Evolutionary conservation across 2,888 invertebrate species (phyloP).

Genomic region (Drosophila anceps): DNA sequence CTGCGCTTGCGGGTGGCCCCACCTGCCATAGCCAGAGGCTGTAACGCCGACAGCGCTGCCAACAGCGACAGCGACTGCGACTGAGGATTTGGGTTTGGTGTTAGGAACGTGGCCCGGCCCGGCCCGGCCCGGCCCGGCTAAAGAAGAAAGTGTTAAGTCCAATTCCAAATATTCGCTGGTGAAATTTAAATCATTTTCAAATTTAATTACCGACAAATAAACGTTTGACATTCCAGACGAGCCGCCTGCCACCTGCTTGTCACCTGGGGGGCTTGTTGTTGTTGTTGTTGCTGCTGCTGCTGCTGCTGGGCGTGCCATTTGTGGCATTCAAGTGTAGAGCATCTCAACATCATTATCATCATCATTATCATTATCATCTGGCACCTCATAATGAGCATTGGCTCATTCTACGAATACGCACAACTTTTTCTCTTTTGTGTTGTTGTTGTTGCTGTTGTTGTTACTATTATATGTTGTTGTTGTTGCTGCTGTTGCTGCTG

Average conservation of each 20-base stretch:
- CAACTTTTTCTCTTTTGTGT: conserved; percentile 45
- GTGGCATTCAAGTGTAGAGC: conserved; percentile 46
- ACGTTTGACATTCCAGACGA: conserved; percentile 75
- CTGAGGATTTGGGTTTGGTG: conserved; percentile 25
- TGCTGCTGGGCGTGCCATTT: conserved; percentile 59
- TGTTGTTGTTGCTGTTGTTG: conserved; percentile 7
- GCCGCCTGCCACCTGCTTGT: conserved; percentile 55
- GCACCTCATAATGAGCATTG: conserved; percentile 28
- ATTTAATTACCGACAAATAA: conserved; percentile 79
- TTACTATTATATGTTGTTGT: conserved; percentile 2
- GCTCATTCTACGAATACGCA: conserved; percentile 59
- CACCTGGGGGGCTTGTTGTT: conserved; percentile 44
- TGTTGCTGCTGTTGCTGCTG: conserved; percentile 34
- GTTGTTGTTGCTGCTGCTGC: conserved; percentile 19
- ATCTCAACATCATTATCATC: conserved; percentile 25
- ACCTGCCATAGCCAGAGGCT: conserved; percentile 26
- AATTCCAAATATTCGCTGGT: conserved; percentile 76
- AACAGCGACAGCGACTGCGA: neutral
- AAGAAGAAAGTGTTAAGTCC: conserved; percentile 78
- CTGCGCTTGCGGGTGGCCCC: conserved; percentile 67
- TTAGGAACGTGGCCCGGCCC: conserved; percentile 30
- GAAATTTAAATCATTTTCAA: conserved; percentile 81
- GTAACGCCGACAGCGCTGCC: conserved; percentile 1
- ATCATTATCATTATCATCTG: conserved; percentile 14
- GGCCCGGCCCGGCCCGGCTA: neutral